Base-by-base conservation (phyloP, 2,113 vertebrate genomes). In the Onychorhynchus coronatus region DNA sequence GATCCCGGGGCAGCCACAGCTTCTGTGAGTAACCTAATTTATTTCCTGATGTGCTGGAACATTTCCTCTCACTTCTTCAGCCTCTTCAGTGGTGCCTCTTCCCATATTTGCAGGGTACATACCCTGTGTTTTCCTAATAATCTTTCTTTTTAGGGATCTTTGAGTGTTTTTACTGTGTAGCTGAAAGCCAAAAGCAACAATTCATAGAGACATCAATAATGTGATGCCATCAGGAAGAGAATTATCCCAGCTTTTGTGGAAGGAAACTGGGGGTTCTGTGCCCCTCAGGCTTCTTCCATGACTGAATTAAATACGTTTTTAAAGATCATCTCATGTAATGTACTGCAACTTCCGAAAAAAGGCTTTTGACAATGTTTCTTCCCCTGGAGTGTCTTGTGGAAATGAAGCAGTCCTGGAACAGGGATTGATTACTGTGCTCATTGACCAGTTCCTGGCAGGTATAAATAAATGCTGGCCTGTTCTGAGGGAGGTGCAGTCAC, bases 341-440 rank as follows among this genome's bases (percentile, higher is more conserved):
- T 16, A 39, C 41, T 33, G 46, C 42, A 82, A 41, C 42, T 59
- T 68, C 28, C 53, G 37, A 18, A 55, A 3, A 23, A 24, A 1
- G 19, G 4, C 1, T 47, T 61, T 30, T 39, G 41, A 5, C 2
- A 1, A 17, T 15, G 27, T 21, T 84, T 9, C 6, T 68, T 83
- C 4, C 47, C 41, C 35, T 50, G 14, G 4, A 35, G 24, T 16
- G n/a, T 58, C 24, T 79, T 59, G 28, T 67, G 81, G 67, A 20
- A 35, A 19, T 0, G 2, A 23, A 63, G 39, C 58, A 35, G 0
- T 10, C 1, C 0, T 9, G 65, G 65, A 24, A 0, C 17, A 49
- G 47, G 42, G 46, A 1, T 12, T 30, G 67, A 8, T 66, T 9
- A 1, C 37, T 21, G 24, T 71, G 25, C 33, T 73, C 47, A 3